Evolutionary conservation across 1,140 invertebrate genomes (phyloP), one percentile per base, ranked within the genome.

Genomic region (Conus betulinus): DNA sequence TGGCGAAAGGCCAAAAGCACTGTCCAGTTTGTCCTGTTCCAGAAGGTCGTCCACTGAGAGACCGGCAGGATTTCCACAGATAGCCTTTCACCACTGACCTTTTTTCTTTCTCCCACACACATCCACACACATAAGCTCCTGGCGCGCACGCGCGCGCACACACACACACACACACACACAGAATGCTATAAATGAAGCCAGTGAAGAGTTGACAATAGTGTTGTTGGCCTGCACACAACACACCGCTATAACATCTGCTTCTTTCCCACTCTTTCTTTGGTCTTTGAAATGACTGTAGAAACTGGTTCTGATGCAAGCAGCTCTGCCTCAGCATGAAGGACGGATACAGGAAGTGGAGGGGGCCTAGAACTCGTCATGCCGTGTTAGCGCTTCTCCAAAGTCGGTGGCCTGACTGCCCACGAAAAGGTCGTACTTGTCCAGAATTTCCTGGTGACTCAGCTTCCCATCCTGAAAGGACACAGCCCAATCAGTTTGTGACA

Each of bases 321-420:
- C 11, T 51, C 27, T 81, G 51, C 51, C 27, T 81, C 39, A 53
- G 79, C 79, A 81, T 51, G 51, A 81, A 81, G 79, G 79, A 81
- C 79, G 79, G 79, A 81, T 53, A 51, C 10, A 51, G 17, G 10
- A 25, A 11, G 20, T 0, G 79, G 15, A 53, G 51, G 79, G 39
- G 60, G 53, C 23, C 74, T 93, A 95, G 89, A 95, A 94, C 88
- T 95, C 95, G 88, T 99, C 99, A 94, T 99, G 99, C 92, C 98
- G 96, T 0, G 97, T 97, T 6, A 99, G 95, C 11, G 98, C 98
- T 95, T 99, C 98, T 1, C 99, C 99, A 95, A 99, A 99, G 95
- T 99, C 99, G 0, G 99, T 99, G 0, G 98, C 99, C 95, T 99
- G 99, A 23, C 98, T 99, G 57, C 99, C 99, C 0, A 99, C 99